Evolutionary conservation across 2,888 invertebrate species (phyloP).

Genomic region (Microdon myrmicae): DNA sequence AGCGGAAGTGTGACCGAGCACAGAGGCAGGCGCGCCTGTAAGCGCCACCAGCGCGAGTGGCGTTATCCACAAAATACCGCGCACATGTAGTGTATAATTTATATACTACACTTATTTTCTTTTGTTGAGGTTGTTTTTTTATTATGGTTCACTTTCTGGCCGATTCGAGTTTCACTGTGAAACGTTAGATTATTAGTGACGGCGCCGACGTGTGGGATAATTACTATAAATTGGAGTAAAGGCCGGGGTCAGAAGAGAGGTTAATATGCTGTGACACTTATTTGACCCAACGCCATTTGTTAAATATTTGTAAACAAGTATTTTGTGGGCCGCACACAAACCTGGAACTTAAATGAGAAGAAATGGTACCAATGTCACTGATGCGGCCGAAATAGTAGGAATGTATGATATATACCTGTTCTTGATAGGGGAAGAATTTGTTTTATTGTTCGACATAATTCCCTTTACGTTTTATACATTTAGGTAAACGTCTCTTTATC

Average conservation of each 20-base stretch:
- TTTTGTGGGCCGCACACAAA: no score
- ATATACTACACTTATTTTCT: slow-evolving; percentile 4
- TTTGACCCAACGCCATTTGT: no score
- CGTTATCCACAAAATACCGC: slow-evolving; percentile 14
- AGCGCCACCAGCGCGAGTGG: slow-evolving; percentile 16
- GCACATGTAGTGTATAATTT: background rate
- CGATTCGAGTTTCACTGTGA: slow-evolving; percentile 7
- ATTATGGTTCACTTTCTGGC: slow-evolving; percentile 15
- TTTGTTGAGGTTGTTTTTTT: slow-evolving; percentile 3
- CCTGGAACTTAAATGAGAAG: no score
- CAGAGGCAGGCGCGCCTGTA: slow-evolving; percentile 28
- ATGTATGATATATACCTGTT: no score
- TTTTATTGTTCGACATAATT: no score
- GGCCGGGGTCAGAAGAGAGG: slow-evolving; percentile 15
- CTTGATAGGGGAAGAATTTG: no score
- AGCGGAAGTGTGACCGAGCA: slow-evolving; percentile 21
- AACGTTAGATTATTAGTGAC: slow-evolving; percentile 32
- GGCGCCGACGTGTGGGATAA: slow-evolving; percentile 26
- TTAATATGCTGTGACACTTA: slow-evolving; percentile 35
- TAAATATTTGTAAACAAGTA: no score
- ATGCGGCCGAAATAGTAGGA: no score
- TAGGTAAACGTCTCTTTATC: no score
- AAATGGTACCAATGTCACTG: no score
- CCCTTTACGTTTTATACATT: no score
- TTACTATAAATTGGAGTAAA: slow-evolving; percentile 20